These are phyloP conservation scores for Meiosimyza platycephala DNA, from an alignment of 2,888 invertebrate genomes.

Conservation along the genomic window DNA sequence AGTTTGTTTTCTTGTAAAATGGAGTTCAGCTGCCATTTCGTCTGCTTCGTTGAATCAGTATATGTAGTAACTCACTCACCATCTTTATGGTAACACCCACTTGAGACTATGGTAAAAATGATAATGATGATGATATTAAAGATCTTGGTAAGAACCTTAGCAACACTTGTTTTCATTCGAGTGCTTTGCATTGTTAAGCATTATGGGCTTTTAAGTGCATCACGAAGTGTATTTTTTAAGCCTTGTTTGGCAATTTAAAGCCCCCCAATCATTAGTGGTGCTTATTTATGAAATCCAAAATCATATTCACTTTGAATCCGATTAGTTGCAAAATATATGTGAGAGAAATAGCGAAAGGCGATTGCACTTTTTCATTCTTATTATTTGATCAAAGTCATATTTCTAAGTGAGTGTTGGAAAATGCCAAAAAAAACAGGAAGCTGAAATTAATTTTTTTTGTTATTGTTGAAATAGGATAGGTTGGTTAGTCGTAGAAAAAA, in stretches of 20 bases:
- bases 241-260: constrained; percentile 9
- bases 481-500: no score
- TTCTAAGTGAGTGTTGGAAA: constrained; percentile 1
- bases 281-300: constrained; percentile 21
- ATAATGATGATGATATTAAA: constrained; percentile 12
- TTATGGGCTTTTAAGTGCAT: constrained; percentile 2
- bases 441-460: no score
- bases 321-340: constrained; percentile 25
- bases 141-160: not conserved
- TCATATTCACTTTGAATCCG: constrained; percentile 12
- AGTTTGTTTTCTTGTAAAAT: constrained; percentile 36
- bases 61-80: not conserved
- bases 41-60: constrained; percentile 36
- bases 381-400: constrained; percentile 8
- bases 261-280: constrained; percentile 13
- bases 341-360: constrained; percentile 18
- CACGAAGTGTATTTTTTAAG: constrained; percentile 12
- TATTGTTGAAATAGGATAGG: no score
- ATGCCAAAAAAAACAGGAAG: not conserved
- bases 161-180: constrained; percentile 24
- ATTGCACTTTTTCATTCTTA: constrained; percentile 17
- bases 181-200: not conserved
- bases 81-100: constrained; percentile 38
- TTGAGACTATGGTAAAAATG: constrained; percentile 12
- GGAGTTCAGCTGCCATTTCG: constrained; percentile 43